Evolutionary conservation across 2,113 vertebrate species (phyloP).

Genomic region (Chaetodon trifascialis): DNA sequence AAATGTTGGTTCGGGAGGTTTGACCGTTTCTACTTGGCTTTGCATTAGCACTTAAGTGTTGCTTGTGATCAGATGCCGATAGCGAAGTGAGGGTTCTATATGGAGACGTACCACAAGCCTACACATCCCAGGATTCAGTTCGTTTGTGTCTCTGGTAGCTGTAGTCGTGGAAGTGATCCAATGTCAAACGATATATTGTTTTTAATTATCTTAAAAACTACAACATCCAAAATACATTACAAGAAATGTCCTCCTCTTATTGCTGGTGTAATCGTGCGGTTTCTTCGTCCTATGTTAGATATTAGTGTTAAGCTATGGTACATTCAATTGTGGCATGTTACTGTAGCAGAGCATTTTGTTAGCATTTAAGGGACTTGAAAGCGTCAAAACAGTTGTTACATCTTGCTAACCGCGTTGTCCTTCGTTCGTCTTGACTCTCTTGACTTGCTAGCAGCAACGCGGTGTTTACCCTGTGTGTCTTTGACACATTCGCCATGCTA

Average conservation of each 20-base stretch:
- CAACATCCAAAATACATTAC: slow-evolving; percentile 44
- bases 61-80: slow-evolving; percentile 31
- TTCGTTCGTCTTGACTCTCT: not conserved
- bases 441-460: not conserved
- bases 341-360: not conserved
- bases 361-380: not conserved
- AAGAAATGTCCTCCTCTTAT: not conserved
- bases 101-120: not conserved
- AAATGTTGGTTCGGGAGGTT: not conserved
- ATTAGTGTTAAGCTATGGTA: not conserved
- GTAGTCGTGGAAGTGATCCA: slow-evolving; percentile 38
- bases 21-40: not conserved
- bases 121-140: slow-evolving; percentile 36
- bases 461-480: not conserved
- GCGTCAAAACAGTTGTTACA: no score
- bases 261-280: not conserved
- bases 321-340: not conserved
- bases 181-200: fast-evolving
- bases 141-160: slow-evolving; percentile 39
- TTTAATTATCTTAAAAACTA: slow-evolving; percentile 54
- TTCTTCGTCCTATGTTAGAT: not conserved
- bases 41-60: slow-evolving; percentile 17
- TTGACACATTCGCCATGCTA: not conserved
- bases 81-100: slow-evolving; percentile 35
- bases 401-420: not conserved